phyloP scores from a whole-genome alignment of 2,113 vertebrate genomes.

The Vulpes lagopus region DNA sequence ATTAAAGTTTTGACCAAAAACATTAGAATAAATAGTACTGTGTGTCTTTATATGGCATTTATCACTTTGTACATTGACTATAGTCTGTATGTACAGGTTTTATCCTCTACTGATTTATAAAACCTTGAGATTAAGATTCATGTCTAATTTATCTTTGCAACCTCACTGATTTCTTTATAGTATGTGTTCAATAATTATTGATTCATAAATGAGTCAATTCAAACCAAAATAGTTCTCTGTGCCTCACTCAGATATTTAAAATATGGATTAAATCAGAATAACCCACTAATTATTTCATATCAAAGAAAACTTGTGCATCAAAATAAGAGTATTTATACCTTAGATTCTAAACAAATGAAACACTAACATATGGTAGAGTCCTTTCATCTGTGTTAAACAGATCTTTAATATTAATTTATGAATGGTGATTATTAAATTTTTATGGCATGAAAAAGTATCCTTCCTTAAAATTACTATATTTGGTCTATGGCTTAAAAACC shows the following conservation, averaged over 20 bases:
- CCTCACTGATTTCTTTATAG: not conserved
- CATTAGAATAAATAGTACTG: not conserved
- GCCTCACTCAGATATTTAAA: slow-evolving; percentile 47
- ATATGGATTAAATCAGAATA: slow-evolving; percentile 43
- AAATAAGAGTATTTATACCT: slow-evolving; percentile 51
- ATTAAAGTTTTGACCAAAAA: not conserved
- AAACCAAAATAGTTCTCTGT: slow-evolving; percentile 4
- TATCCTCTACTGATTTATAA: not conserved
- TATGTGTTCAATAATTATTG: slow-evolving; percentile 38
- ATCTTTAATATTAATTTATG: slow-evolving; percentile 54
- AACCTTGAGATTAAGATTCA: not conserved
- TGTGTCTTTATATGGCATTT: not conserved
- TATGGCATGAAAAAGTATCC: slow-evolving; percentile 18
- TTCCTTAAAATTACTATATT: slow-evolving; percentile 38
- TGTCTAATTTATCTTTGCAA: not conserved
- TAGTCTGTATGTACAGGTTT: not conserved
- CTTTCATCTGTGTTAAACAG: slow-evolving; percentile 54
- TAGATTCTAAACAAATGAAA: slow-evolving; percentile 66
- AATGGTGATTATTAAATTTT: slow-evolving; percentile 54
- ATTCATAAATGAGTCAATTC: not conserved
- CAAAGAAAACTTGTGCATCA: slow-evolving; percentile 10
- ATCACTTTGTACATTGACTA: not conserved
- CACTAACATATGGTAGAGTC: slow-evolving; percentile 22
- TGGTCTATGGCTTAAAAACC: not conserved
- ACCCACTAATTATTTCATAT: slow-evolving; percentile 49